Evolutionary conservation across 1,140 invertebrate genomes (phyloP).

Genomic region (Halyomorpha halys): DNA sequence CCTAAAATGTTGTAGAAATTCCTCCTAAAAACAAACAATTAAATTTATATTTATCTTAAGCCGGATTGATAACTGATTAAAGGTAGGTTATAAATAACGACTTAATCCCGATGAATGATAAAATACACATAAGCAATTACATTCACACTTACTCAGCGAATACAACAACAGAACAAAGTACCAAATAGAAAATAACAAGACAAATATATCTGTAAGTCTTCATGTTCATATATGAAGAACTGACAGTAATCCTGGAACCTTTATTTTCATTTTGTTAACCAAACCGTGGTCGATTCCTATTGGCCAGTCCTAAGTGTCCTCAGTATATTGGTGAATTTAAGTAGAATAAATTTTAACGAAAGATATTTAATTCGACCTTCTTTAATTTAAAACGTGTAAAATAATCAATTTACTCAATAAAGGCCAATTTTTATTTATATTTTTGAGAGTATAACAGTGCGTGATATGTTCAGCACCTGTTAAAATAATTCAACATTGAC

Average conservation of each 20-base stretch:
- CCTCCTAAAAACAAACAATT: conserved; percentile 26
- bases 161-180: background rate
- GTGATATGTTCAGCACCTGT: too few relatives aligned
- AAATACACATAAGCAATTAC: too few relatives aligned
- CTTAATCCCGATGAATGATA: background rate
- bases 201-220: background rate
- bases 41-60: background rate
- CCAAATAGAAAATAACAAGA: background rate
- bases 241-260: background rate
- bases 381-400: too few relatives aligned
- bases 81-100: background rate
- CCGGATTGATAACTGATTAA: background rate
- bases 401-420: too few relatives aligned
- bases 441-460: too few relatives aligned
- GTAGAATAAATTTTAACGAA: too few relatives aligned
- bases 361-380: too few relatives aligned
- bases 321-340: too few relatives aligned
- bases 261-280: conserved; percentile 15
- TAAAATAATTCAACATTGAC: too few relatives aligned
- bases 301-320: background rate
- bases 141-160: background rate
- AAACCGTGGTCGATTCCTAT: conserved; percentile 4
- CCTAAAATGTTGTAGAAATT: conserved; percentile 96
- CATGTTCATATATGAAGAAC: conserved; percentile 3
- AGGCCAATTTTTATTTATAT: too few relatives aligned